These are phyloP conservation scores for Isotomurus palustris DNA, from an alignment of 2,888 invertebrate genomes.

Conservation along the genomic window DNA sequence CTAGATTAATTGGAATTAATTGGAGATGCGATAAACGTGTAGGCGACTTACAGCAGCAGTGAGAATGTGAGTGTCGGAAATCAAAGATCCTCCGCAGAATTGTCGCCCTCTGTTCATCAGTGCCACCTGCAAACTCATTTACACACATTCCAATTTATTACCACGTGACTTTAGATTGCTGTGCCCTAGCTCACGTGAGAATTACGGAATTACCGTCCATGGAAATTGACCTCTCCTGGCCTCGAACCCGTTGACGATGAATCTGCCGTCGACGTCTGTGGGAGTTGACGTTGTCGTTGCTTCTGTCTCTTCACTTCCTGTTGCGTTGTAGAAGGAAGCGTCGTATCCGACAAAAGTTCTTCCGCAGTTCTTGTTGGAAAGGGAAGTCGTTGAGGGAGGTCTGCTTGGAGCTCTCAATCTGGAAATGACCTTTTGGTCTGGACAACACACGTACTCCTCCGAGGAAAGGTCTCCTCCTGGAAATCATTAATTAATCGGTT, in stretches of 20 bases:
- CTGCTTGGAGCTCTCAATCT: constrained; percentile 1
- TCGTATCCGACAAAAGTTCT: background rate
- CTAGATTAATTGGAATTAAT: no score
- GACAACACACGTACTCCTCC: constrained; percentile 20
- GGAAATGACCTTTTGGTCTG: constrained; percentile 3
- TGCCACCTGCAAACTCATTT: constrained; percentile 57
- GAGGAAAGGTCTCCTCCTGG: background rate
- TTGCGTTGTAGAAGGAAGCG: background rate
- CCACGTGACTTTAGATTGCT: no score
- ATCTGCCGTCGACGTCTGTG: constrained; percentile 40
- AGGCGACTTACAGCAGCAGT: constrained; percentile 47
- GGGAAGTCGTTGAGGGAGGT: background rate
- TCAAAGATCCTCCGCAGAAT: constrained; percentile 61
- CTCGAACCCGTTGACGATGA: constrained; percentile 78
- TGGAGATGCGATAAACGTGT: no score
- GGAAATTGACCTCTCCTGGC: constrained; percentile 80
- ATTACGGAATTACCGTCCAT: constrained; percentile 54
- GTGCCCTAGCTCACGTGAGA: background rate
- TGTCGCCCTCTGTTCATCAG: constrained; percentile 77
- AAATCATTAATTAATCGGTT: no score
- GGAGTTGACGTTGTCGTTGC: background rate
- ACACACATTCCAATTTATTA: background rate
- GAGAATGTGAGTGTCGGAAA: constrained; percentile 67
- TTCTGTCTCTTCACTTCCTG: background rate
- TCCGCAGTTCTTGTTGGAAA: background rate